Base-by-base conservation (phyloP, 2,113 vertebrate species). In the Anoplopoma fimbria region DNA sequence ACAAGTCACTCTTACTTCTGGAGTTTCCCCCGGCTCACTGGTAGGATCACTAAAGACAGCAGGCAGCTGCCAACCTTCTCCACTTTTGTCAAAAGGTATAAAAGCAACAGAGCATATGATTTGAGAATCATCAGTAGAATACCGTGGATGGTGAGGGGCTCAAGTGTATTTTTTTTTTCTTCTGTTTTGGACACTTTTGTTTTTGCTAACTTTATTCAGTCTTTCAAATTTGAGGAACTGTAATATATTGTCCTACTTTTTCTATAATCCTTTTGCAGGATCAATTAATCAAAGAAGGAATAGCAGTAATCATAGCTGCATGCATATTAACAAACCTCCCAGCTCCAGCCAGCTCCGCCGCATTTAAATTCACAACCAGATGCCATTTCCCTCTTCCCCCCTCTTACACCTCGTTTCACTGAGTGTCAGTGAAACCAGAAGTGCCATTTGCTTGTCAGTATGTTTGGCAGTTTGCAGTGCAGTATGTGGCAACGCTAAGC, bases 1-100 rank as follows among this genome's bases (percentile, higher is more conserved):
- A 81, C 85, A 69, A 90, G 78, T 87, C 88, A 89, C 75, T 92
- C 82, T 87, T 79, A 71, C 85, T 74, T 49, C 72, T 79, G 49
- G 73, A 67, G 61, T 81, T 79, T 69, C 70, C 60, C 60, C 13
- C 6, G 14, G 67, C 83, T 90, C 78, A 25, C 60, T 62, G 75
- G 73, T 77, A 83, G 14, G 60, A 80, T 70, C 74, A 77, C 70
- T 78, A 63, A 33, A 70, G 75, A 83, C 74, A 81, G 67, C 69
- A 38, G 5, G 7, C 25, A 75, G 71, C 72, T 65, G 69, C 36
- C 45, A 84, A 72, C 58, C 55, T 45, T 76, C 73, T 29, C 62
- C 57, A 47, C 53, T 79, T 76, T 81, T 27, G 19, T 83, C 68
- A 64, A 58, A 77, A 69, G 40, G 68, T 85, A 72, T 73, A 27